Evolutionary conservation across 2,113 vertebrate species (phyloP), one percentile per base, ranked within the genome.

Genomic region (Scomber colias): DNA sequence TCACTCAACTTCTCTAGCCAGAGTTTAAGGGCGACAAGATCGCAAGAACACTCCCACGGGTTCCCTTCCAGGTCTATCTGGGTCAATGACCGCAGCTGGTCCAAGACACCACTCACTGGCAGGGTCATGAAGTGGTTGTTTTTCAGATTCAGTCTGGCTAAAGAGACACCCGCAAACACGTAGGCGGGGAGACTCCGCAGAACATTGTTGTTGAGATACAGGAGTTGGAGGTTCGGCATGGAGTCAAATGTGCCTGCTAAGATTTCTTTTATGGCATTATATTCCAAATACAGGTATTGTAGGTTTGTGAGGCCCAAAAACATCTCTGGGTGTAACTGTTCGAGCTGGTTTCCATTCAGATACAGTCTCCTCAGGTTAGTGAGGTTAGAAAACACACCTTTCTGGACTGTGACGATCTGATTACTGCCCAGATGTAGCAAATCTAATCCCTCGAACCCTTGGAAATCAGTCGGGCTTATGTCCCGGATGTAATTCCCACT

Each of bases 101-200:
- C 98, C 21, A 99, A 93, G 75, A 99, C 98, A 45, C 98, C 98
- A 50, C 98, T 99, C 89, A 99, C 97, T 74, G 98, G 98, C 68
- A 99, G 89, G 82, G 97, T 99, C 98, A 99, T 99, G 93, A 99
- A 99, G 91, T 99, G 98, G 90, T 99, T 99, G 95, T 99, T 99
- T 90, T 97, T 96, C 89, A 99, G 94, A 83, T 99, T 99, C 64
- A 99, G 96, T 67, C 97, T 94, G 45, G 97, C 97, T 49, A 99
- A 95, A 3, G 98, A 96, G 45, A 97, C 95, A n/a, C 96, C 96
- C 0, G 96, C 94, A 77, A 99, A 99, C 64, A 99, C 92, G 46
- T 99, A 99, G 0, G 97, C 98, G 0, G 98, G 98, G 75, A 99
- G 92, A 83, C 97, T 98, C 61, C 96, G 94, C 4, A 99, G 89